These are phyloP conservation scores for Amiota mariae DNA, from an alignment of 2,888 invertebrate genomes.

Conservation along the genomic window DNA sequence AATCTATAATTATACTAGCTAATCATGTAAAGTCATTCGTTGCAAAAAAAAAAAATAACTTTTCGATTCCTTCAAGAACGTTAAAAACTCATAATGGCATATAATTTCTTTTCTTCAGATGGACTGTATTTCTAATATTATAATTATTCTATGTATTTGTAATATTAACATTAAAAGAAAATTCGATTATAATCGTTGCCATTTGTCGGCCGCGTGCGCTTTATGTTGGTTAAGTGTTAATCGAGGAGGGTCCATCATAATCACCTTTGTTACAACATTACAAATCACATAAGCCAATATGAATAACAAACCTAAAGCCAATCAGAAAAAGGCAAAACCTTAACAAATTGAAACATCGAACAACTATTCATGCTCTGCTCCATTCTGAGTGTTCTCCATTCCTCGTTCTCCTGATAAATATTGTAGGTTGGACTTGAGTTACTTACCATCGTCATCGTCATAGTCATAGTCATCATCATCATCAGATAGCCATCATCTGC, in stretches of 20 bases:
- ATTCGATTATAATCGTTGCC: constrained; percentile 64
- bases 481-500: background rate
- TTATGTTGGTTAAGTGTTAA: constrained; percentile 21
- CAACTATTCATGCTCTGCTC: background rate
- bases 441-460: background rate
- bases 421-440: constrained; percentile 15
- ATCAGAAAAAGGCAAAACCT: background rate
- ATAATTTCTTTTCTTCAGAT: constrained; percentile 21
- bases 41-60: no score
- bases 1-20: no score
- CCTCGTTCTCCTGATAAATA: background rate
- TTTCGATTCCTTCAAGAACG: background rate
- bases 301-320: no score
- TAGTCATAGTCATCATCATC: background rate
- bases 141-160: background rate
- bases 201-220: constrained; percentile 19
- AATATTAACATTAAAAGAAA: constrained; percentile 46
- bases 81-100: constrained; percentile 13
- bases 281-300: background rate
- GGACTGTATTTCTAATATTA: background rate
- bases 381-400: no score
- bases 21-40: no score
- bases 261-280: background rate
- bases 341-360: constrained; percentile 20
- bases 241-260: constrained; percentile 1